Conservation (phyloP, 2,113 vertebrate species). For the Paedocypris sp. region DNA sequence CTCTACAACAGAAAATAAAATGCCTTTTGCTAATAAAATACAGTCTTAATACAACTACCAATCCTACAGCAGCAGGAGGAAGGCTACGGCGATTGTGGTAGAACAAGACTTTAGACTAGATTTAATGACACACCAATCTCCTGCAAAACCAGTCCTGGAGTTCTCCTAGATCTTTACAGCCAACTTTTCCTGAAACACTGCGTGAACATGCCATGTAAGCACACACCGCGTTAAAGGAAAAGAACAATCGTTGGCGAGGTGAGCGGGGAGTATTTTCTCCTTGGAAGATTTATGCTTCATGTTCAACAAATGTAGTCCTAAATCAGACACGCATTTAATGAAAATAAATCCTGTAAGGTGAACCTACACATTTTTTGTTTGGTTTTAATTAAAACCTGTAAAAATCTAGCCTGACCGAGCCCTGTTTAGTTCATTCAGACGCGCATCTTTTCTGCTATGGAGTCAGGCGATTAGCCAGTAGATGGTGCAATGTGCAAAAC, state of each 20-base stretch:
- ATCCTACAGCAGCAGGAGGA: constrained; percentile 28
- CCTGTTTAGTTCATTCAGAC: background rate
- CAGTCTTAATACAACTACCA: constrained; percentile 23
- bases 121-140: constrained; percentile 40
- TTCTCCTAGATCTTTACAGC: background rate
- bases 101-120: constrained; percentile 45
- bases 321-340: constrained; percentile 1
- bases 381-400: background rate
- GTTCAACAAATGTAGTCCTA: background rate
- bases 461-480: constrained; percentile 58
- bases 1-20: no score
- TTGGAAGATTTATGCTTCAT: constrained; percentile 13
- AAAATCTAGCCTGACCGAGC: background rate
- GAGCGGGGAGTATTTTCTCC: background rate
- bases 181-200: constrained; percentile 42
- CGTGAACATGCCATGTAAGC: constrained; percentile 55
- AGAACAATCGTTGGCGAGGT: constrained; percentile 18
- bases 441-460: background rate
- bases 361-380: background rate
- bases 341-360: constrained; percentile 14
- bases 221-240: constrained; percentile 45
- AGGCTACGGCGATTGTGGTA: constrained; percentile 38
- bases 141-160: constrained; percentile 58
- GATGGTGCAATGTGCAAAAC: constrained; percentile 57
- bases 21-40: no score